Evolutionary conservation across 2,888 invertebrate genomes (phyloP), one percentile per base, ranked within the genome.

Genomic region (Melipona bicolor): DNA sequence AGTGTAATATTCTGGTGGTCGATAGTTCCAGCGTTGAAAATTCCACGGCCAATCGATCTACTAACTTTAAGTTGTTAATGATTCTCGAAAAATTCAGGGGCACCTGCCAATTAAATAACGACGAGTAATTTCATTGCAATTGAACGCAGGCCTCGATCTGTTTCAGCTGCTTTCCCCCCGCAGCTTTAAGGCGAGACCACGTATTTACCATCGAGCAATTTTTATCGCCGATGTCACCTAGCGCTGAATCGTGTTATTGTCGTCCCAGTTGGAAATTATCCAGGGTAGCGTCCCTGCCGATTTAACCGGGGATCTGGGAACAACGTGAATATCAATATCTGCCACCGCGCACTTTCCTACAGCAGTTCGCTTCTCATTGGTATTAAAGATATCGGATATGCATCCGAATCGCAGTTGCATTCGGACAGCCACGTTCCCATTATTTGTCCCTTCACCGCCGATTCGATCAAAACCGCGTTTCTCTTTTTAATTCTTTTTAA

Each of bases 201-300:
- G 81, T 77, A 85, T 81, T 85, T 79, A 78, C 71, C 69, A 64
- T 79, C 70, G 77, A 73, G 43, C 70, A 85, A 43, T 85, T 85
- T 83, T 87, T 85, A 87, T 76, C 77, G 62, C 15, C 74, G 61
- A 77, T 62, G 74, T 64, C 77, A 77, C 77, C 67, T 77, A 69
- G 80, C 69, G 49, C 62, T 43, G 77, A 74, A 79, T 77, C 85
- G 79, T 79, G 73, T 88, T 88, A 88, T 88, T 88, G 88, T 86
- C 83, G 87, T 88, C 64, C 85, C 72, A 88, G 80, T 88, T 88
- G 88, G 88, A 88, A 85, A 88, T 87, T 87, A 85, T 88, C 87
- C 88, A 88, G 85, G 86, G 27, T 85, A 79, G 77, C 59, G 81
- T 68, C 71, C 64, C 68, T 65, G 75, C 59, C 69, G 80, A 54